phyloP scores from a whole-genome alignment of 2,113 vertebrate genomes.

The Dipodomys stephensi region DNA sequence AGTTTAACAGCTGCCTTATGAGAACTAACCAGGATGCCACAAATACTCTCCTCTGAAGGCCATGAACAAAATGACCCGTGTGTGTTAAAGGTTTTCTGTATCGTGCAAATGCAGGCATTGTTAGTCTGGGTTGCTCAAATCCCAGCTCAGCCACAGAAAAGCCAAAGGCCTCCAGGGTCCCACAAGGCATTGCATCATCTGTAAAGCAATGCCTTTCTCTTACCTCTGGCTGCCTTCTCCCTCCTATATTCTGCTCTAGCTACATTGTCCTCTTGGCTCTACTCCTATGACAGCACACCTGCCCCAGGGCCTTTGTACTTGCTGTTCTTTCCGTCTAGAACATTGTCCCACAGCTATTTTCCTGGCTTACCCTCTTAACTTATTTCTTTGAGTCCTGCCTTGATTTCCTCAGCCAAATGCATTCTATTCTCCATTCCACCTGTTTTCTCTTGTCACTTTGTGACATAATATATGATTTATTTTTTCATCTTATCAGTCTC shows the following conservation, averaged over 20 bases:
- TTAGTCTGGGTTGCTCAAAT: not conserved
- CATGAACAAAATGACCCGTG: not conserved
- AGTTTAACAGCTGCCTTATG: no score
- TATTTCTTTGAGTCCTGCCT: not conserved
- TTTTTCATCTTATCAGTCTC: not conserved
- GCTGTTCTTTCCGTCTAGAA: not conserved
- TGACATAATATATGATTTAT: not conserved
- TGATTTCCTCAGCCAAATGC: not conserved
- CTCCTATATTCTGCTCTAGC: not conserved
- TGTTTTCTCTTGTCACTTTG: not conserved
- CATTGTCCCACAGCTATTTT: not conserved
- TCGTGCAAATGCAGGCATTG: not conserved
- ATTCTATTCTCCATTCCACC: not conserved
- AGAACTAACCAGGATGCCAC: not conserved
- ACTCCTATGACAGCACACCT: not conserved
- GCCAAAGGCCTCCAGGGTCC: no score
- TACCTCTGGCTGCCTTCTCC: not conserved
- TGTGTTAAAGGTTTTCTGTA: not conserved
- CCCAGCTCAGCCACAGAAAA: not conserved
- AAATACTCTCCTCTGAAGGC: not conserved
- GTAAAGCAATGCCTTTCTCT: not conserved
- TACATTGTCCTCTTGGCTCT: not conserved
- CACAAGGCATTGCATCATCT: rapidly evolving
- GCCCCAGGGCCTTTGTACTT: not conserved
- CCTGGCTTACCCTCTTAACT: not conserved